Conservation (phyloP, 2,113 vertebrate species). For the Rallus limicola region DNA sequence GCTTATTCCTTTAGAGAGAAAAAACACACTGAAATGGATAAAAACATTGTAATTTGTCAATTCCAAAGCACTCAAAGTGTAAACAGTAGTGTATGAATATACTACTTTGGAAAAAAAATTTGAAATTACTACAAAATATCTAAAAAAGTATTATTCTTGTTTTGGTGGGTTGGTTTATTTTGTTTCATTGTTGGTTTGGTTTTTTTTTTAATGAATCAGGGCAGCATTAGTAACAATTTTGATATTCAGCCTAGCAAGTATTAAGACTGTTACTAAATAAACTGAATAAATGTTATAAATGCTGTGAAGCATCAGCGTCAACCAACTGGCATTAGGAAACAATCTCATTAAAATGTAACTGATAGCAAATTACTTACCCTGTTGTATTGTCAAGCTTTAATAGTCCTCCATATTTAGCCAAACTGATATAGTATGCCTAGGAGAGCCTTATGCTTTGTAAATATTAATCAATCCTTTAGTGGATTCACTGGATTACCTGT, state of each 20-base stretch:
- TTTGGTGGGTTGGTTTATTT: not conserved
- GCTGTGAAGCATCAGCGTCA: not conserved
- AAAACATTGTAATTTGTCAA: not conserved
- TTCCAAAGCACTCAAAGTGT: not conserved
- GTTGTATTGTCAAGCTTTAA: slow-evolving; percentile 31
- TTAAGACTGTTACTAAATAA: slow-evolving; percentile 41
- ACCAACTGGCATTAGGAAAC: not conserved
- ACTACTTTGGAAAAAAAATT: slow-evolving; percentile 38
- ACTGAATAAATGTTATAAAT: not conserved
- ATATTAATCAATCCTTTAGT: slow-evolving; percentile 16
- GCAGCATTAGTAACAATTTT: not conserved
- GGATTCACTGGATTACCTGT: slow-evolving; percentile 45
- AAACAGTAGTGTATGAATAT: not conserved
- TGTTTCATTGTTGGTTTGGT: too few species aligned
- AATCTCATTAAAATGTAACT: slow-evolving; percentile 34
- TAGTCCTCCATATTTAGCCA: slow-evolving; percentile 1
- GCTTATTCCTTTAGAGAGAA: not conserved
- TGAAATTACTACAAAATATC: not conserved
- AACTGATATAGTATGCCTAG: not conserved
- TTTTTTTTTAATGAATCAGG: not conserved
- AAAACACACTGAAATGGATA: too few species aligned
- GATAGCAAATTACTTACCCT: slow-evolving; percentile 39
- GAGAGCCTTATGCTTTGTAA: slow-evolving; percentile 28
- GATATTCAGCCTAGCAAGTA: not conserved
- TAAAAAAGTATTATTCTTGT: not conserved